phyloP scores from a whole-genome alignment of 2,113 vertebrate species.

The Polypterus bichir region DNA sequence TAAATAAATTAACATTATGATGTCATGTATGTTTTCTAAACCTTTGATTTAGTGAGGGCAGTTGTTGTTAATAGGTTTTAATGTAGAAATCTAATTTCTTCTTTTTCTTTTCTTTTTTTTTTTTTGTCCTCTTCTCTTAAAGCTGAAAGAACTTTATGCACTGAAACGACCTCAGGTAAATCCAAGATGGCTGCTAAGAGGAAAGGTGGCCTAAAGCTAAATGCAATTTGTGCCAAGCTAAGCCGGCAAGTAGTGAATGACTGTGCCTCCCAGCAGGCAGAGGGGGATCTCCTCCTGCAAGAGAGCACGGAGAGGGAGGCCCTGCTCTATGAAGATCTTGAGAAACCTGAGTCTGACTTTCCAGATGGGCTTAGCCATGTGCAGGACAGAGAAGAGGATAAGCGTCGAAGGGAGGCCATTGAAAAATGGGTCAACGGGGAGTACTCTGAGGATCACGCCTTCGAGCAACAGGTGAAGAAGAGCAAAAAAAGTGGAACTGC shows the following conservation, averaged over 20 bases:
- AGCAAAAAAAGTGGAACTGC: constrained; percentile 45
- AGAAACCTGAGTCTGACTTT: constrained; percentile 47
- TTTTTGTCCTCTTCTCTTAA: not conserved
- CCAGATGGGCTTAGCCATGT: constrained; percentile 49
- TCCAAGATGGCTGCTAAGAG: constrained; percentile 95
- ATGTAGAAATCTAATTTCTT: constrained; percentile 11
- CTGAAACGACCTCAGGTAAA: constrained; percentile 91
- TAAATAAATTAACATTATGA: too few relatives aligned
- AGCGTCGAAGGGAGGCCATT: constrained; percentile 84
- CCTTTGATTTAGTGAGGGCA: too few relatives aligned
- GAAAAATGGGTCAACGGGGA: constrained; percentile 98
- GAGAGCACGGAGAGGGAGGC: constrained; percentile 65
- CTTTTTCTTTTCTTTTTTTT: constrained; percentile 18
- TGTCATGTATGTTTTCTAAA: too few relatives aligned
- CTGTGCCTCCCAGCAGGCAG: constrained; percentile 62
- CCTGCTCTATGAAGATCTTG: constrained; percentile 56
- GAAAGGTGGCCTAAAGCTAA: constrained; percentile 98
- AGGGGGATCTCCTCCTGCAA: constrained; percentile 56
- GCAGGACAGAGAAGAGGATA: constrained; percentile 81
- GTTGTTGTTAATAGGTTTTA: not conserved
- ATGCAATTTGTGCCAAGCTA: constrained; percentile 98
- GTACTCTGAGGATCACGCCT: constrained; percentile 70
- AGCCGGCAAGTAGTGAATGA: constrained; percentile 94
- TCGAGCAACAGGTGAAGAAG: constrained; percentile 30
- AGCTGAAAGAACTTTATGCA: constrained; percentile 97